A percentile compares a stretch with the other conserved stretches of the same genome.
Conservation (phyloP, 2,888 invertebrate genomes). For the Homarus gammarus region DNA sequence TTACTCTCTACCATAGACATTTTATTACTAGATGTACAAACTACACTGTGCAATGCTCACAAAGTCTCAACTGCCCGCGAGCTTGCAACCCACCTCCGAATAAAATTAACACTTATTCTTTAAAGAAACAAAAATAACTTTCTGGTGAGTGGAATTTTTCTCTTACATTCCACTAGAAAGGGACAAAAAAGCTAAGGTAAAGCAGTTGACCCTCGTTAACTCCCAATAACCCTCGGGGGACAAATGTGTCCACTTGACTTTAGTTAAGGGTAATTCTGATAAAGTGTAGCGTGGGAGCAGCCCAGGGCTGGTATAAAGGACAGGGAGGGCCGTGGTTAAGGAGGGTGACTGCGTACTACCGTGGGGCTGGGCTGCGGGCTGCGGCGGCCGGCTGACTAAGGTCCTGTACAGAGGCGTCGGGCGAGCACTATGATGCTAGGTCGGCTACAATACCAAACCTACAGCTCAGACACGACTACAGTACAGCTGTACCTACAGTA, state of each 20-base stretch:
- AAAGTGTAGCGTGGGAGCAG: neutral
- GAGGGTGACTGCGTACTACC: slow-evolving; percentile 35
- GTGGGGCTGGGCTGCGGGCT: slow-evolving; percentile 37
- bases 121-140: slow-evolving; percentile 31
- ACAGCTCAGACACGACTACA: slow-evolving; percentile 73
- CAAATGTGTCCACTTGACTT: slow-evolving; percentile 27
- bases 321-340: slow-evolving; percentile 28
- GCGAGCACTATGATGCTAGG: slow-evolving; percentile 71
- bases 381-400: slow-evolving; percentile 64
- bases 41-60: slow-evolving; percentile 72
- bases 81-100: slow-evolving; percentile 51
- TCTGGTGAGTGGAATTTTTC: slow-evolving; percentile 32
- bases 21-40: slow-evolving; percentile 73
- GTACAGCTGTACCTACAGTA: slow-evolving; percentile 70
- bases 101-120: slow-evolving; percentile 43
- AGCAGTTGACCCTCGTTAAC: slow-evolving; percentile 44
- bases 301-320: neutral
- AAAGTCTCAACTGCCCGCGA: slow-evolving; percentile 56
- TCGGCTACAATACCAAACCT: slow-evolving; percentile 72
- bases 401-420: slow-evolving; percentile 74
- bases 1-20: slow-evolving; percentile 74
- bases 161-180: slow-evolving; percentile 29
- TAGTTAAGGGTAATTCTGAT: neutral
- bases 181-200: slow-evolving; percentile 27
- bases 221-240: slow-evolving; percentile 1